These are phyloP conservation scores for Lithodes maja DNA, from an alignment of 2,888 invertebrate species.

Conservation along the genomic window DNA sequence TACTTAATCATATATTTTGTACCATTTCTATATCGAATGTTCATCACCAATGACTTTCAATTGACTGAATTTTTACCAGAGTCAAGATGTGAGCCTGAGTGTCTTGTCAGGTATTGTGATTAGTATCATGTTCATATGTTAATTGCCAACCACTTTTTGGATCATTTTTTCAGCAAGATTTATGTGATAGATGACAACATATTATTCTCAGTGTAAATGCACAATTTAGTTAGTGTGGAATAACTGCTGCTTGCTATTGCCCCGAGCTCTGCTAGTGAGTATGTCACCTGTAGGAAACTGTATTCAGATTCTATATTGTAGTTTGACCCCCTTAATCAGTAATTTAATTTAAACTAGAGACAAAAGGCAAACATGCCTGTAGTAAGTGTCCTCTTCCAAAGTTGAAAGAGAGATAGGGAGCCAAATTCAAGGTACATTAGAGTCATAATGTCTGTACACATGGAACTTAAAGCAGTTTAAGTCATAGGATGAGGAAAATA, in stretches of 20 bases:
- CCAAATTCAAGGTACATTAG: too few relatives aligned
- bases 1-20: conserved; percentile 66
- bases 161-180: conserved; percentile 10
- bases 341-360: not conserved
- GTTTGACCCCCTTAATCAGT: not conserved
- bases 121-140: conserved; percentile 22
- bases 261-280: not conserved
- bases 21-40: conserved; percentile 53
- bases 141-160: conserved; percentile 23
- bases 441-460: too few relatives aligned
- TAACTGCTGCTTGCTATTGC: conserved; percentile 32
- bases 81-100: conserved; percentile 16
- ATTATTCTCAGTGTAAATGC: conserved; percentile 6
- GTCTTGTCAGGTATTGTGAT: conserved; percentile 18
- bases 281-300: not conserved
- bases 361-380: too few relatives aligned
- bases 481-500: too few relatives aligned
- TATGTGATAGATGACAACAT: conserved; percentile 40
- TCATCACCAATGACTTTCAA: conserved; percentile 23
- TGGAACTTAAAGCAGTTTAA: too few relatives aligned
- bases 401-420: too few relatives aligned
- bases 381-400: too few relatives aligned
- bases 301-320: not conserved
- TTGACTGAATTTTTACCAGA: conserved; percentile 12
- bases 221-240: conserved; percentile 44